phyloP scores from a whole-genome alignment of 2,888 invertebrate species.

The Peribatodes rhomboidaria region DNA sequence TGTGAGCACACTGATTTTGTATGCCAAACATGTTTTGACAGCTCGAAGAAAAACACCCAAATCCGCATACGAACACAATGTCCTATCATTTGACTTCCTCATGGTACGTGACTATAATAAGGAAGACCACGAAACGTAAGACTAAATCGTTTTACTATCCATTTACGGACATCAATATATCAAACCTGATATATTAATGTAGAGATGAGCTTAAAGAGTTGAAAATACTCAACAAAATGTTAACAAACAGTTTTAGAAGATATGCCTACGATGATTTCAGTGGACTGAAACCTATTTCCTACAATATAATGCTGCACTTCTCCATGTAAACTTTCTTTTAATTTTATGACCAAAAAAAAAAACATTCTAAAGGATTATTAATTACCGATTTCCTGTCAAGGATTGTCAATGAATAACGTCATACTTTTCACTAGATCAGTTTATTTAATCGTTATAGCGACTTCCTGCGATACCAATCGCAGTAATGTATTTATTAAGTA shows the following conservation, averaged over 20 bases:
- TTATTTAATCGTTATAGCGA: constrained; percentile 37
- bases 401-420: constrained; percentile 26
- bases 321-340: not conserved
- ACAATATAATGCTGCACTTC: not conserved
- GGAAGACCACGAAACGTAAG: constrained; percentile 52
- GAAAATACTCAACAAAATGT: not conserved
- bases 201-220: not conserved
- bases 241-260: not conserved
- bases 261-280: no score
- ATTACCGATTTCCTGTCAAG: constrained; percentile 25
- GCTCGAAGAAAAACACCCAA: constrained; percentile 39
- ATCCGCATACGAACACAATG: constrained; percentile 50
- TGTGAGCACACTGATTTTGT: constrained; percentile 19
- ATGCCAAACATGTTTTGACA: constrained; percentile 38
- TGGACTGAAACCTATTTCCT: no score
- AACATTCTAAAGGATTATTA: not conserved
- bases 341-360: not conserved
- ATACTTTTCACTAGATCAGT: constrained; percentile 28
- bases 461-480: constrained; percentile 55
- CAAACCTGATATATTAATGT: constrained; percentile 26
- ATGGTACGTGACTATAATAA: constrained; percentile 57
- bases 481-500: constrained; percentile 57
- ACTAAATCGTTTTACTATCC: constrained; percentile 50
- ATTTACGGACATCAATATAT: constrained; percentile 41
- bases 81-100: constrained; percentile 52